These are phyloP conservation scores for Larimichthys polyactis DNA, from an alignment of 2,113 vertebrate species.

Conservation along the genomic window DNA sequence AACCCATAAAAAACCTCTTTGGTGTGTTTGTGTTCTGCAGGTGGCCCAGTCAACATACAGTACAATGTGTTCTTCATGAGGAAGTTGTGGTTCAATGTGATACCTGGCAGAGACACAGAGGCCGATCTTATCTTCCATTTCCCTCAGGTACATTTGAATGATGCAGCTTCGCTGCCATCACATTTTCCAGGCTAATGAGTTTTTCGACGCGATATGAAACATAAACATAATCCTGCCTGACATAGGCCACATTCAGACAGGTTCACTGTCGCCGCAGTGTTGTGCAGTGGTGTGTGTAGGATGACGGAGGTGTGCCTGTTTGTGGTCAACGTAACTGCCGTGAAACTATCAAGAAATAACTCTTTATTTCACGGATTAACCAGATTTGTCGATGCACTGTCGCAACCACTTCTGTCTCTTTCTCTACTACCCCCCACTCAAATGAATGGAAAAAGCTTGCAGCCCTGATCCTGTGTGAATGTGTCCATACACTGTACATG, in stretches of 20 bases:
- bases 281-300: no score
- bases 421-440: no score
- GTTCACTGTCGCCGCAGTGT: no score
- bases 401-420: no score
- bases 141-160: constrained; percentile 89
- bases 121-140: constrained; percentile 95
- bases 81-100: constrained; percentile 94
- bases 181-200: constrained; percentile 14
- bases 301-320: no score
- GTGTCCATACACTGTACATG: no score
- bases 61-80: constrained; percentile 96
- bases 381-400: no score
- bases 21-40: constrained; percentile 66
- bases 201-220: constrained; percentile 7
- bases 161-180: background rate
- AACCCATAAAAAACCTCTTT: background rate
- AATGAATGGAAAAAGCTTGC: no score
- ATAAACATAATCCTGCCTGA: background rate
- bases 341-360: no score
- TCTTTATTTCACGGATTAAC: no score
- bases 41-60: constrained; percentile 72
- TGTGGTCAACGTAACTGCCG: no score
- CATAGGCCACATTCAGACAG: background rate
- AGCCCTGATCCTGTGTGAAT: no score
- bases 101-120: constrained; percentile 90